phyloP scores from a whole-genome alignment of 2,797 vertebrate species.

The Cuniculus paca region DNA sequence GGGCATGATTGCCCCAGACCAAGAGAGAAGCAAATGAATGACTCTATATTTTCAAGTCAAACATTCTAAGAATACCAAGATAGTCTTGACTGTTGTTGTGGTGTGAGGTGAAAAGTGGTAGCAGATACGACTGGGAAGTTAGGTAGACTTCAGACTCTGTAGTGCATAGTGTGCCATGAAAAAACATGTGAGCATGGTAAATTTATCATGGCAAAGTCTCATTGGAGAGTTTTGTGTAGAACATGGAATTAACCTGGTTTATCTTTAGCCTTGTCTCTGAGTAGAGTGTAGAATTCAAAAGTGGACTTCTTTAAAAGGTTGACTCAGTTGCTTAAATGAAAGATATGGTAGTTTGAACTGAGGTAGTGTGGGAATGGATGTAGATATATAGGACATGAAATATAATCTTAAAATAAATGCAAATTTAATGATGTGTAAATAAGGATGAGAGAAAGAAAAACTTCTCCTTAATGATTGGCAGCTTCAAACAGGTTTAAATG shows the following conservation, averaged over 20 bases:
- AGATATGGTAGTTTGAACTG: neutral
- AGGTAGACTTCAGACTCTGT: neutral
- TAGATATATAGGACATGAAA: neutral
- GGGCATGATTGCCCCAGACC: neutral
- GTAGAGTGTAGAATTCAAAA: neutral
- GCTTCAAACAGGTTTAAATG: neutral
- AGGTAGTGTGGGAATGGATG: neutral
- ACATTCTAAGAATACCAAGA: neutral
- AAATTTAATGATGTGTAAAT: neutral
- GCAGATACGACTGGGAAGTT: neutral
- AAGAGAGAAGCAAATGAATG: neutral
- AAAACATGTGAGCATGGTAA: neutral
- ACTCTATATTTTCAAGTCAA: neutral
- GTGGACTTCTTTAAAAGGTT: neutral
- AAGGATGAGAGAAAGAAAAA: neutral
- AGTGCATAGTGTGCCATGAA: neutral
- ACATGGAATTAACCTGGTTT: neutral
- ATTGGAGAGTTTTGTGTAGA: neutral
- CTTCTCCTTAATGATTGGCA: neutral
- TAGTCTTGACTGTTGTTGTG: neutral
- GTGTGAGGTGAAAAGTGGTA: neutral
- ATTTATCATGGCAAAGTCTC: neutral
- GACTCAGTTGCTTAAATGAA: neutral
- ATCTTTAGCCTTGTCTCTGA: neutral
- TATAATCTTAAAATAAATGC: neutral